phyloP scores from a whole-genome alignment of 1,140 invertebrate species.

The Sitodiplosis mosellana region DNA sequence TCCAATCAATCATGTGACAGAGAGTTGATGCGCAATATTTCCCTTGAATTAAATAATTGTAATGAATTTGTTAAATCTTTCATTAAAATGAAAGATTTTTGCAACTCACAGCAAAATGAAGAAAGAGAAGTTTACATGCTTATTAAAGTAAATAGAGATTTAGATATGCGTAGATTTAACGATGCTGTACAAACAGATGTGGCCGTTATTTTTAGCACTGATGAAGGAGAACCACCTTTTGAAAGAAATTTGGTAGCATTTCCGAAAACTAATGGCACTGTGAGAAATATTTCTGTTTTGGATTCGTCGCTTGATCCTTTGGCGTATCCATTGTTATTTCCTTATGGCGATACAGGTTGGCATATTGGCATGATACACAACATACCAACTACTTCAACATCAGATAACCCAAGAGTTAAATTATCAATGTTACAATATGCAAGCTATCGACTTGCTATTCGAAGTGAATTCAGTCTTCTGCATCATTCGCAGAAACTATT shows the following conservation, averaged over 20 bases:
- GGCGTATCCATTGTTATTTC: constrained; percentile 2
- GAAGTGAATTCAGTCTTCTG: too few species aligned
- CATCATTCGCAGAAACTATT: too few species aligned
- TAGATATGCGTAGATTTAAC: constrained; percentile 1
- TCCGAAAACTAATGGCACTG: neutral
- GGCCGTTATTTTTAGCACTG: neutral
- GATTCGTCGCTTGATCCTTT: constrained; percentile 3
- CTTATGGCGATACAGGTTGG: constrained; percentile 4
- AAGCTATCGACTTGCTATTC: too few species aligned
- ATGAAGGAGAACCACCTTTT: constrained; percentile 3
- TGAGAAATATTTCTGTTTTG: neutral
- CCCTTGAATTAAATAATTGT: too few species aligned
- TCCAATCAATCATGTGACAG: too few species aligned
- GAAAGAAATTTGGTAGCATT: constrained; percentile 2
- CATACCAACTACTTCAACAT: neutral
- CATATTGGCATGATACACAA: constrained; percentile 1
- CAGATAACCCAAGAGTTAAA: too few species aligned
- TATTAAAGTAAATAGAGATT: neutral
- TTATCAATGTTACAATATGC: too few species aligned
- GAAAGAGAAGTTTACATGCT: neutral
- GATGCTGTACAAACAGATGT: constrained; percentile 2
- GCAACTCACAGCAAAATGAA: too few species aligned
- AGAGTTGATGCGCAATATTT: too few species aligned
- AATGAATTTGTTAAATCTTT: too few species aligned
- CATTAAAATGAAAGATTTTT: too few species aligned